Evolutionary conservation across 2,113 vertebrate species (phyloP).

Genomic region (Xiphophorus maculatus): DNA sequence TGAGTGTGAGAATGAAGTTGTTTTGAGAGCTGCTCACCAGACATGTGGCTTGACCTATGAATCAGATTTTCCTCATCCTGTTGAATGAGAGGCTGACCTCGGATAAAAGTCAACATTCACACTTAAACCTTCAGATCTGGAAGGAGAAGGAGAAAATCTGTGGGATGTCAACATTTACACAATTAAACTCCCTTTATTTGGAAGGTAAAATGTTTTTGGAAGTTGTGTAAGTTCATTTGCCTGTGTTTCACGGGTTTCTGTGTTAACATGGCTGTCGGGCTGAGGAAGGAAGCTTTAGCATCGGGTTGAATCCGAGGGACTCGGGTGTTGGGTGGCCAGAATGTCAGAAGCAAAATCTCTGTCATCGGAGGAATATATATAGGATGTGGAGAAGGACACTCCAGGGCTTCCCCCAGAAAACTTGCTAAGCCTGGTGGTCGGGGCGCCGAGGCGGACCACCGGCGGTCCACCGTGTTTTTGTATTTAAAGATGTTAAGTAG

Average conservation of each 20-base stretch:
- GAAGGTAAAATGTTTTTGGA: not conserved
- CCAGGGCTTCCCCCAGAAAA: no score
- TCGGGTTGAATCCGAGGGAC: not conserved
- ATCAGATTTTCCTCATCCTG: not conserved
- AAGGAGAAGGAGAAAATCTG: not conserved
- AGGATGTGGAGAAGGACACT: not conserved
- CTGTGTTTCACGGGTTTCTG: no score
- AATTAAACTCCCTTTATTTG: not conserved
- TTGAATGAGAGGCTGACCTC: not conserved
- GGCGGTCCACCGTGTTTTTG: no score
- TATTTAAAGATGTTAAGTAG: no score
- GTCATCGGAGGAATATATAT: not conserved
- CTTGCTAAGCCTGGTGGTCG: no score
- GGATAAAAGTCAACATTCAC: not conserved
- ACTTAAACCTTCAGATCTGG: not conserved
- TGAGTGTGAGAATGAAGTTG: not conserved
- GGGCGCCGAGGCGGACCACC: no score
- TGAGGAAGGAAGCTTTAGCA: not conserved
- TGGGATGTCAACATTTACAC: not conserved
- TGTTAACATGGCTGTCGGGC: not conserved
- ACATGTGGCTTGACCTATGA: not conserved
- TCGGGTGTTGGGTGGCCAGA: not conserved
- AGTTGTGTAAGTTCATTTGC: not conserved
- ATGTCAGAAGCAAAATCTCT: not conserved
- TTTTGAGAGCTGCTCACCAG: not conserved